Evolutionary conservation across 2,113 vertebrate species (phyloP).

Genomic region (Kryptolebias marmoratus): DNA sequence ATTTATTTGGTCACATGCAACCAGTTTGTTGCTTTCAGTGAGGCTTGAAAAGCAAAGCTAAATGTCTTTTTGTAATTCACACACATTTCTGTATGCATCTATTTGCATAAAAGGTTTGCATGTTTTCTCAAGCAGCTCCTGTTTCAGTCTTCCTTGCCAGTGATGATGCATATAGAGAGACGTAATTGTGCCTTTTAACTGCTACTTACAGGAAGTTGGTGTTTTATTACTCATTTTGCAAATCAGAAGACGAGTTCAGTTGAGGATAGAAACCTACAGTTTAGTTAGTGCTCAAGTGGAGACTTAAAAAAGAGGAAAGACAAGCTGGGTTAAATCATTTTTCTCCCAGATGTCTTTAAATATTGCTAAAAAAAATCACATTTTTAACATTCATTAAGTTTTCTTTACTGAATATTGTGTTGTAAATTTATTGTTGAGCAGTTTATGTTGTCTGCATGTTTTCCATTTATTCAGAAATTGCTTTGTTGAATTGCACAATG

Average conservation of each 20-base stretch:
- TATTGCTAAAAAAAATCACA: too few species aligned
- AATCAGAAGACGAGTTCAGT: constrained; percentile 14
- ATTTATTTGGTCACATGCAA: constrained; percentile 14
- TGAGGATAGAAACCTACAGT: constrained; percentile 10
- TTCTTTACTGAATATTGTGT: too few species aligned
- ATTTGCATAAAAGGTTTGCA: neutral
- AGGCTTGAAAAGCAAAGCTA: too few species aligned
- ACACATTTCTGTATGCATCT: neutral
- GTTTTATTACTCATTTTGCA: constrained; percentile 46
- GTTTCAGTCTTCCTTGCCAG: neutral
- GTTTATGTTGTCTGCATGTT: too few species aligned
- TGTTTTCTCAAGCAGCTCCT: neutral
- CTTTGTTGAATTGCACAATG: too few species aligned
- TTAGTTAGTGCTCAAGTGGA: neutral
- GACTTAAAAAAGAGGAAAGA: too few species aligned
- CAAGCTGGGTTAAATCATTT: too few species aligned
- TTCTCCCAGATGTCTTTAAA: too few species aligned
- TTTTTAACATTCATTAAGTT: too few species aligned
- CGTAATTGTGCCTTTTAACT: constrained; percentile 11
- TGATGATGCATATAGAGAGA: constrained; percentile 33
- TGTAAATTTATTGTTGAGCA: too few species aligned
- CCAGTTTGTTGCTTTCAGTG: too few species aligned
- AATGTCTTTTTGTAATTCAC: neutral
- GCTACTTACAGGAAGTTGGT: constrained; percentile 38
- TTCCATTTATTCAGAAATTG: too few species aligned